A percentile compares a stretch with the other conserved stretches of the same genome.
These are phyloP conservation scores for Pygoscelis antarcticus DNA, from an alignment of 2,113 vertebrate genomes.

Conservation along the genomic window DNA sequence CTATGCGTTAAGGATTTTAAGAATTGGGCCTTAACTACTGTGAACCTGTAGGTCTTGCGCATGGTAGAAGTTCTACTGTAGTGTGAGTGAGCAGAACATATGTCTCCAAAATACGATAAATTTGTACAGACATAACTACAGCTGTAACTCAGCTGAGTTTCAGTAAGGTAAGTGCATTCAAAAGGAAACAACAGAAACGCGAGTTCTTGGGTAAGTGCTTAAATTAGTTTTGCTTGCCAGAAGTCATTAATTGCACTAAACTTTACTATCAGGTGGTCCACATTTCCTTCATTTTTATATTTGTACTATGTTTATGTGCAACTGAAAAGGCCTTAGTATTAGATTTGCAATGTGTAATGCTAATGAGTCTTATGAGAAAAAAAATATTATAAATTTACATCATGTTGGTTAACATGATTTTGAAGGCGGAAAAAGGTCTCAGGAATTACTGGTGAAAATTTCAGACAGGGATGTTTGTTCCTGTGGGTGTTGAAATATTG, in stretches of 20 bases:
- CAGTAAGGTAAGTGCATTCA: not conserved
- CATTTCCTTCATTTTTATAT: not conserved
- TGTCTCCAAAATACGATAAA: not conserved
- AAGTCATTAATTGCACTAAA: not conserved
- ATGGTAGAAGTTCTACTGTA: not conserved
- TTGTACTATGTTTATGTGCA: not conserved
- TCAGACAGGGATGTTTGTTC: not conserved
- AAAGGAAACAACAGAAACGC: not conserved
- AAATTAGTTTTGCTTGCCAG: not conserved
- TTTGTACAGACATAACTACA: not conserved
- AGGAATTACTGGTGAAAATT: not conserved
- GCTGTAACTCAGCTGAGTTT: not conserved
- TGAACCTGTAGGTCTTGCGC: not conserved
- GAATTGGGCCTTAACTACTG: not conserved
- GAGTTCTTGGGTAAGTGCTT: not conserved
- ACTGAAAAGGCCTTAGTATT: not conserved
- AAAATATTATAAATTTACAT: not conserved
- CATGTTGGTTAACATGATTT: not conserved
- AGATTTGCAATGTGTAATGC: not conserved
- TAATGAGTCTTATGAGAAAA: not conserved
- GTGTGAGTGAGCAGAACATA: not conserved
- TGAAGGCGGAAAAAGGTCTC: not conserved
- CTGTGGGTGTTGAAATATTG: not conserved
- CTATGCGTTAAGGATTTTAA: not conserved
- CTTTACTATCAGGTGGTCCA: not conserved